Evolutionary conservation across 1,140 invertebrate genomes (phyloP).

Genomic region (Centruroides vittatus): DNA sequence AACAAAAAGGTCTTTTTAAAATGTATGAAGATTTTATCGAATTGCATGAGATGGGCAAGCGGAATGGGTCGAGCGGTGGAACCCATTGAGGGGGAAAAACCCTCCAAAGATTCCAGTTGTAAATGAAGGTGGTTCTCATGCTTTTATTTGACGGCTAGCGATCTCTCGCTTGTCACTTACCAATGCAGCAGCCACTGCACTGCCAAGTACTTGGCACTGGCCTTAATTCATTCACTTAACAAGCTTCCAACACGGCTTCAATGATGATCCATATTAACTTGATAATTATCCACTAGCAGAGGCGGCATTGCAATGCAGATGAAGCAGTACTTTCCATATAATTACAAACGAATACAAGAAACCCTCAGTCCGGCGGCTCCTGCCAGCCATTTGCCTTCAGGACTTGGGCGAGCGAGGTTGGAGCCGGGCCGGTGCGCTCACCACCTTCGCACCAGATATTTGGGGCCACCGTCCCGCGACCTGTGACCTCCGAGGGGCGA

Average conservation of each 20-base stretch:
- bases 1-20: conserved; percentile 17
- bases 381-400: no score
- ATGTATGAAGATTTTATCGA: conserved; percentile 14
- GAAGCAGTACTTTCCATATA: conserved; percentile 18
- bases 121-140: conserved; percentile 14
- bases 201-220: conserved; percentile 10
- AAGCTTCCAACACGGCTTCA: conserved; percentile 6
- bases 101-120: conserved; percentile 6
- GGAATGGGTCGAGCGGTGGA: conserved; percentile 7
- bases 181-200: conserved; percentile 4
- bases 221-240: conserved; percentile 17
- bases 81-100: neutral
- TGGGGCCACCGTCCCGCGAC: no score
- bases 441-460: no score
- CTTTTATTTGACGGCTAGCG: neutral
- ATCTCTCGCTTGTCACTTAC: conserved; percentile 8
- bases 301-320: conserved; percentile 17
- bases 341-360: conserved; percentile 19
- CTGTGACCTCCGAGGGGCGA: no score
- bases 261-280: conserved; percentile 19
- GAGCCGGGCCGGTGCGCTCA: no score
- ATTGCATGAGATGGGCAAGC: conserved; percentile 10
- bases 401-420: neutral
- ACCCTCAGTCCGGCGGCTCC: neutral
- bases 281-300: conserved; percentile 12